phyloP scores from a whole-genome alignment of 2,797 vertebrate species.

The Sebastes glaucus region DNA sequence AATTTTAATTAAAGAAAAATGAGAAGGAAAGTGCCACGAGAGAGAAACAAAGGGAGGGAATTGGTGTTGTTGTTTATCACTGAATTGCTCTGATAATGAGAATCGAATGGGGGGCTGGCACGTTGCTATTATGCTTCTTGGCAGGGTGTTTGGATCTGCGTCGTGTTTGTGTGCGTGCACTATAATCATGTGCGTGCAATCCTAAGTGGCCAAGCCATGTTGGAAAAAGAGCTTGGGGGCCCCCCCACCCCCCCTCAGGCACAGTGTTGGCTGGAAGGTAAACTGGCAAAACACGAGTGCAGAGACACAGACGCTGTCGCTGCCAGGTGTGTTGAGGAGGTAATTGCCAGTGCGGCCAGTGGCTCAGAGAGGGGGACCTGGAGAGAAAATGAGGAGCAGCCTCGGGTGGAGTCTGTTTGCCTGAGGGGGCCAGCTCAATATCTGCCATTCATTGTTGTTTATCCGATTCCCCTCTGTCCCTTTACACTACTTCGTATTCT shows the following conservation, averaged over 20 bases:
- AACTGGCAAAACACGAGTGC: constrained; percentile 37
- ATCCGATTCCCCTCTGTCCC: constrained; percentile 45
- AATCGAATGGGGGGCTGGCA: constrained; percentile 53
- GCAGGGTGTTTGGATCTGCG: constrained; percentile 34
- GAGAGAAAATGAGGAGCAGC: constrained; percentile 70
- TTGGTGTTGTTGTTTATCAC: constrained; percentile 49
- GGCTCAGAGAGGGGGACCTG: constrained; percentile 28
- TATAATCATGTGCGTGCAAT: constrained; percentile 40
- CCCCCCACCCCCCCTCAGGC: constrained; percentile 13
- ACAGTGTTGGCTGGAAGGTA: constrained; percentile 42
- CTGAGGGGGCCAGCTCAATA: constrained; percentile 58
- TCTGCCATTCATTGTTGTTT: constrained; percentile 50
- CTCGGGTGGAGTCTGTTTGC: constrained; percentile 52
- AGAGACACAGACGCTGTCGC: constrained; percentile 21
- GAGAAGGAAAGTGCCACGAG: constrained; percentile 2
- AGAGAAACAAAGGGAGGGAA: constrained; percentile 24
- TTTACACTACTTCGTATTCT: constrained; percentile 37
- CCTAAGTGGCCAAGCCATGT: constrained; percentile 47
- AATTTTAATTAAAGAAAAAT: constrained; percentile 36
- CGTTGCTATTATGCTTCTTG: constrained; percentile 50
- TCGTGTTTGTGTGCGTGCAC: constrained; percentile 20
- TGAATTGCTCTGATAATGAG: constrained; percentile 59
- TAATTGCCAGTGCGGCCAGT: constrained; percentile 55
- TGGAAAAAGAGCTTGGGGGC: constrained; percentile 35
- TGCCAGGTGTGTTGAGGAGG: constrained; percentile 67